Percentiles rank a stretch among this genome's conserved stretches.
These are phyloP conservation scores for Esox niger DNA, from an alignment of 2,113 vertebrate genomes.

Conservation along the genomic window DNA sequence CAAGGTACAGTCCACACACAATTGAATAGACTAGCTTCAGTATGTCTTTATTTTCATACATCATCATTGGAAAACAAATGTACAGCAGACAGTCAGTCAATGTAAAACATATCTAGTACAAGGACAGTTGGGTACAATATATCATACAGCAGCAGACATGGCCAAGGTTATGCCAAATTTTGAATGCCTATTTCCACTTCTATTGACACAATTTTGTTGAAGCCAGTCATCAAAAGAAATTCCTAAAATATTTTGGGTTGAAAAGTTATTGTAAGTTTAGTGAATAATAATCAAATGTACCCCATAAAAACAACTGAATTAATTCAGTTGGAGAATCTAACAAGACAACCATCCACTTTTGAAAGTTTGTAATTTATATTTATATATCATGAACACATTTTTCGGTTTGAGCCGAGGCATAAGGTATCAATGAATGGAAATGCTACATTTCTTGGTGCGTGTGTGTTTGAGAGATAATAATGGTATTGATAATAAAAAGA, in stretches of 20 bases:
- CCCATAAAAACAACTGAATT: not conserved
- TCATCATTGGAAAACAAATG: slow-evolving; percentile 10
- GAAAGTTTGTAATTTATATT: not conserved
- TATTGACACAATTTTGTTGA: not conserved
- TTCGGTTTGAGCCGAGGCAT: not conserved
- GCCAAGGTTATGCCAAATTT: not conserved
- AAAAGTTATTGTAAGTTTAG: not conserved
- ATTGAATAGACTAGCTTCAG: not conserved
- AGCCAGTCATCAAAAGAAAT: not conserved
- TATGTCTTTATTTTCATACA: slow-evolving; percentile 41
- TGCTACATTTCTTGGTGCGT: not conserved
- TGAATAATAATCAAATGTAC: not conserved
- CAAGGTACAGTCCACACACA: slow-evolving; percentile 7
- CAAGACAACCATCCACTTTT: not conserved
- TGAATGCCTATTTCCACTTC: not conserved
- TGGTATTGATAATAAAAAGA: no score
- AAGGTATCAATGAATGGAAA: not conserved
- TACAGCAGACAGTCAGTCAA: not conserved
- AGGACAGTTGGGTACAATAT: not conserved
- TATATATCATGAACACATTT: not conserved
- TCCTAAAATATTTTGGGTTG: not conserved
- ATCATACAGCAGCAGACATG: not conserved
- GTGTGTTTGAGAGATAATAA: no score
- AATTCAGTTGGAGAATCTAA: not conserved
- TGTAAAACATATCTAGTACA: not conserved